Evolutionary conservation across 2,113 vertebrate species (phyloP), one percentile per base, ranked within the genome.

Genomic region (Rhodinocichla rosea): DNA sequence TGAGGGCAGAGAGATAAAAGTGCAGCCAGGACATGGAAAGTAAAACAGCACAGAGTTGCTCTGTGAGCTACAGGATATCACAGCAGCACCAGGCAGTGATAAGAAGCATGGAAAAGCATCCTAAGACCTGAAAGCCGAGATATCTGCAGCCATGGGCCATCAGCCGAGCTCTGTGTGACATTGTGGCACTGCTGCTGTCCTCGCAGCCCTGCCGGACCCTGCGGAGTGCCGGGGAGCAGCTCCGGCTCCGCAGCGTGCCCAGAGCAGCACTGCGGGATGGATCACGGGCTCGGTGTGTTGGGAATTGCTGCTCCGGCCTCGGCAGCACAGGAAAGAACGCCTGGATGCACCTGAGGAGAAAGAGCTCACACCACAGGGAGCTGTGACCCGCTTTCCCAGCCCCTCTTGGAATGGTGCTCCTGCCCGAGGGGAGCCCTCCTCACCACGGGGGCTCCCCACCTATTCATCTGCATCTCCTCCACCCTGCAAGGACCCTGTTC

Each of bases 1-100:
- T 55, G 89, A 88, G 83, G 86, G 45, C 92, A 90, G 35, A 44
- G 62, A 90, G 79, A 88, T 83, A 88, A 53, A 90, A 83, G 50
- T 21, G 33, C 37, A 39, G 59, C 44, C 75, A 69, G 92, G 90
- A 65, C 67, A 50, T 0, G 16, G 45, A 15, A 69, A 65, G 47
- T 16, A 32, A 73, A 90, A 44, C 55, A 69, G 63, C 50, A 28
- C 33, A n/a, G 17, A 16, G 28, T 1, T 40, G 45, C 50, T 85
- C 44, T 57, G 44, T 9, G 63, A 73, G 33, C 44, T 33, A 35
- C 55, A 27, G 86, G 75, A 50, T 68, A 37, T 24, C 3, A 0
- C 44, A 67, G 63, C 63, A 71, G 53, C 40, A 30, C 30, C 3
- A 3, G n/a, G 4, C 45, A 33, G 44, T 6, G 55, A 62, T 69